phyloP scores from a whole-genome alignment of 2,888 invertebrate genomes.

The Acronicta leporina region DNA sequence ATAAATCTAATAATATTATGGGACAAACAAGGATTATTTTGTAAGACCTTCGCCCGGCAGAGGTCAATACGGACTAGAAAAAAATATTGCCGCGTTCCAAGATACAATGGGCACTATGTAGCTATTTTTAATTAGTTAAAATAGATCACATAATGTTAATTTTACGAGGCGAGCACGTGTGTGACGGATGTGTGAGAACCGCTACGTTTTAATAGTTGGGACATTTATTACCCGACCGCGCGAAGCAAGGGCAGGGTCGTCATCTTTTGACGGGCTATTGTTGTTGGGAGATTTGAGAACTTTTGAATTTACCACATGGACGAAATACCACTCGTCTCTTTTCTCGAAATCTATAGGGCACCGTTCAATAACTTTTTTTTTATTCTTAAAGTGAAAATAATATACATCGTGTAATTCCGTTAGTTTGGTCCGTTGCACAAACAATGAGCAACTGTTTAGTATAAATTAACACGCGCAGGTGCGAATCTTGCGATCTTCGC shows the following conservation, averaged over 20 bases:
- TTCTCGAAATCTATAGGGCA: not conserved
- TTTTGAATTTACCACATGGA: no score
- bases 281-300: no score
- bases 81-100: not conserved
- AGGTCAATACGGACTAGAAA: no score
- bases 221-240: slow-evolving; percentile 1
- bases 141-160: slow-evolving; percentile 8
- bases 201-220: slow-evolving; percentile 14
- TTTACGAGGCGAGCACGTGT: slow-evolving; percentile 36
- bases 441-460: slow-evolving; percentile 41
- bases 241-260: not conserved
- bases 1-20: no score
- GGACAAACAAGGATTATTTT: no score
- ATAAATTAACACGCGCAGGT: slow-evolving; percentile 32
- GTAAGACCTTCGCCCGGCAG: no score
- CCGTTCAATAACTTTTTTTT: not conserved
- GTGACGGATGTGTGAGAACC: slow-evolving; percentile 32
- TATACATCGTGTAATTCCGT: slow-evolving; percentile 18
- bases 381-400: slow-evolving; percentile 2
- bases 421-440: slow-evolving; percentile 28
- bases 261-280: not conserved
- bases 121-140: slow-evolving; percentile 6
- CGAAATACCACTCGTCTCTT: no score
- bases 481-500: slow-evolving; percentile 30
- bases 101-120: not conserved